These are phyloP conservation scores for Pantherophis guttatus DNA, from an alignment of 2,113 vertebrate genomes.

Conservation along the genomic window DNA sequence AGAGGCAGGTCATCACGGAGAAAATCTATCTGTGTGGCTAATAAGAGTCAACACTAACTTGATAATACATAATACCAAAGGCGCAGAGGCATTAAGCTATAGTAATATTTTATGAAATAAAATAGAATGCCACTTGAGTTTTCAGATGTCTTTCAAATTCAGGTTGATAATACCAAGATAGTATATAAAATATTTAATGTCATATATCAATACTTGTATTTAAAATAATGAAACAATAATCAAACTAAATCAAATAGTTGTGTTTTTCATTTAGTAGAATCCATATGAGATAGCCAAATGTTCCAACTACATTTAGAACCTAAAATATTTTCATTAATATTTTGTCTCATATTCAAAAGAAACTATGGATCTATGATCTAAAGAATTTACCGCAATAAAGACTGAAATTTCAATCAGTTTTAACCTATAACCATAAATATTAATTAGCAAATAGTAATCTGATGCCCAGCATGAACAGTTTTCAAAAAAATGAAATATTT, in stretches of 20 bases:
- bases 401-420: not conserved
- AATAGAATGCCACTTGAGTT: not conserved
- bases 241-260: not conserved
- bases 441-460: conserved; percentile 8
- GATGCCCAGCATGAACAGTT: not conserved
- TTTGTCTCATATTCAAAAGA: not conserved
- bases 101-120: not conserved
- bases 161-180: not conserved
- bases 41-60: not conserved
- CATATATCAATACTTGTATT: not conserved
- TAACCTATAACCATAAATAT: not conserved
- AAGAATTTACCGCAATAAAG: not conserved
- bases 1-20: not conserved
- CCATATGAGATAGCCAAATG: not conserved
- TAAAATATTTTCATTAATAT: not conserved
- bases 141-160: not conserved
- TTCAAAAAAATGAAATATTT: not conserved
- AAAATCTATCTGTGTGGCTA: not conserved
- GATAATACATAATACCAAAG: not conserved
- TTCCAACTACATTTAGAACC: not conserved
- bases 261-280: not conserved
- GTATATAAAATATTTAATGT: not conserved
- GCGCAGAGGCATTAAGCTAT: not conserved
- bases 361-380: not conserved
- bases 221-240: not conserved